Evolutionary conservation across 2,797 vertebrate species (phyloP), one percentile per base, ranked within the genome.

Genomic region (Gambelia wislizenii): DNA sequence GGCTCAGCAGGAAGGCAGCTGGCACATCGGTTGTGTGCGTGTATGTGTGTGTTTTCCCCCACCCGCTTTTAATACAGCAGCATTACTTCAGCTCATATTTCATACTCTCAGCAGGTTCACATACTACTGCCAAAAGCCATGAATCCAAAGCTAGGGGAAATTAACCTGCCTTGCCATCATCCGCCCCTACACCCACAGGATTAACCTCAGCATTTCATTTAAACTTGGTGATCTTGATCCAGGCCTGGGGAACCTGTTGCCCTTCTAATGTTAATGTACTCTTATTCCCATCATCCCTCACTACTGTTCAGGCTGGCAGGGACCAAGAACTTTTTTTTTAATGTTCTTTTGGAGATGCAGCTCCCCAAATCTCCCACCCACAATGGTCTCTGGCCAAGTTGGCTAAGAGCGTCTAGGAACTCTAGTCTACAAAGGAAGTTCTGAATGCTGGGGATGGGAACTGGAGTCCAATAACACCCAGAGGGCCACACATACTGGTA

Each of bases 1-100:
- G 4, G 85, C 86, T 89, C 83, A 91, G 72, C 83, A 64, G 92
- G 88, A 88, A 81, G 80, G 52, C 42, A 89, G 85, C 64, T 91
- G 42, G 74, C 67, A 39, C 22, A 47, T 90, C 91, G n/a, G 89
- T 87, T 69, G 75, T 30, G 61, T 64, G 25, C 30, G 25, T 64
- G 61, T 27, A 9, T 61, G 59, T 61, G 22, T 61, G 27, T 3
- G 2, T 16, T 0, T 49, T 83, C 82, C 79, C 16, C 27, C 39
- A 16, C 91, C 47, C 18, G 10, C 92, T 83, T 84, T 88, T 69
- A 82, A 80, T 87, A 87, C 12, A 33, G 72, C 39, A 76, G 47
- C 67, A 79, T 83, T 44, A 82, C 64, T 52, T 42, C 82, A 81
- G 39, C 27, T 83, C 61, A 70, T 2, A 0, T 89, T 93, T 89